phyloP scores from a whole-genome alignment of 2,113 vertebrate genomes.

The Hyaena hyaena region DNA sequence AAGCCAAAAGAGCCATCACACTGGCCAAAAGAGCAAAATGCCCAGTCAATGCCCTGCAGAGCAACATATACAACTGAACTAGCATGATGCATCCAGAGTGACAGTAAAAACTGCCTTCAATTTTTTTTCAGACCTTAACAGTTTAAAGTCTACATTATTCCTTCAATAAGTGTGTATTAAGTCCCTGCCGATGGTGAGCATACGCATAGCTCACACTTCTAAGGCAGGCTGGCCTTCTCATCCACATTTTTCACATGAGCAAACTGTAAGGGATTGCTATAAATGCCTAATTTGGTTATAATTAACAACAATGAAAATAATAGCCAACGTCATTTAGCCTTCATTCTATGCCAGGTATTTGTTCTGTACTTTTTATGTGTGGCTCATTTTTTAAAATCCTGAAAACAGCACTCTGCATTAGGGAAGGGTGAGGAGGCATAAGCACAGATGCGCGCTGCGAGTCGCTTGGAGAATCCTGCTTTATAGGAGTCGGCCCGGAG shows the following conservation, averaged over 20 bases:
- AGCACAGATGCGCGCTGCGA: background rate
- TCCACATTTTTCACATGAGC: background rate
- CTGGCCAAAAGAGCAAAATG: background rate
- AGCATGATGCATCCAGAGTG: background rate
- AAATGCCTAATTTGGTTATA: background rate
- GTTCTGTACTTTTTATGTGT: background rate
- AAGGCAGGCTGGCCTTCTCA: background rate
- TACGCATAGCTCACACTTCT: rapidly evolving
- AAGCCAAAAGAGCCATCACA: too few relatives aligned
- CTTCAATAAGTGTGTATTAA: rapidly evolving
- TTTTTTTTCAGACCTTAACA: background rate
- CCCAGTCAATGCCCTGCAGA: background rate
- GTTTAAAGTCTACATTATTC: background rate
- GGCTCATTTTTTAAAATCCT: background rate
- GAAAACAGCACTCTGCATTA: background rate
- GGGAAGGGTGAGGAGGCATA: rapidly evolving
- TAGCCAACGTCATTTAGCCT: background rate
- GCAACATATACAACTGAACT: rapidly evolving
- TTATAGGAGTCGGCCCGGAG: rapidly evolving
- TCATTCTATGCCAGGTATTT: background rate
- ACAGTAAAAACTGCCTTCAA: rapidly evolving
- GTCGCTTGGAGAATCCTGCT: rapidly evolving
- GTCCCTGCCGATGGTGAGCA: background rate
- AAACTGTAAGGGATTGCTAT: background rate
- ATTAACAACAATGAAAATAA: background rate